Evolutionary conservation across 2,113 vertebrate genomes (phyloP), one percentile per base, ranked within the genome.

Genomic region (Seriola quinqueradiata): DNA sequence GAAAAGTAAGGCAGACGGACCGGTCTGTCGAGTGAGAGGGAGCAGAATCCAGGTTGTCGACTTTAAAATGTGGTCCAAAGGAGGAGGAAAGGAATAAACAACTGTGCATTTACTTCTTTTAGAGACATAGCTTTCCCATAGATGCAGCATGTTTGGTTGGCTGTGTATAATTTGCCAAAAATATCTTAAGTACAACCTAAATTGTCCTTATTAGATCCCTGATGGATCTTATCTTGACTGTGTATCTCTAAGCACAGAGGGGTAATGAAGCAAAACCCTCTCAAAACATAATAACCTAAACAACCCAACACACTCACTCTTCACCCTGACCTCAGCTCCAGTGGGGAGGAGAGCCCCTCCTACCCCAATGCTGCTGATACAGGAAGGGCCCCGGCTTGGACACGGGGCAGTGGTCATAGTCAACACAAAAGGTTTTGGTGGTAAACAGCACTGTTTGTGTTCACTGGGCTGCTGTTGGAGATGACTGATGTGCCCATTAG

Each of bases 401-500:
- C 89, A 85, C 60, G 61, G 89, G 38, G 88, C 85, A 85, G 66
- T 79, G 88, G 82, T 75, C 83, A 89, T 66, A 79, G 87, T 89
- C 90, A 92, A 90, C 92, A 92, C 79, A 90, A 87, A 88, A 89
- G 89, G 81, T 86, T 87, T 84, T 87, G 85, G 75, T 86, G 78
- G 88, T 90, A 92, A 93, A 93, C 89, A 93, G 77, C 84, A 67
- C 64, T 88, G 90, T 87, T 94, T 94, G 90, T 93, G 89, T 91
- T 93, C 89, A 80, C 70, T 88, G 83, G 83, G 81, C 87, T 48
- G 17, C 85, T 87, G 86, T 61, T 75, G 85, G 86, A 90, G 75
- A 92, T 94, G 93, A 95, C 87, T 91, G 92, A 94, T 94, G 89
- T 89, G 80, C 85, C 84, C 92, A 92, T 93, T 94, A 92, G 89